Percentiles rank a stretch among this genome's conserved stretches.
Evolutionary conservation across 37 sponge, comb jelly and placozoan genomes (phyloP).

Genomic region (Trichoplax adhaerens): DNA sequence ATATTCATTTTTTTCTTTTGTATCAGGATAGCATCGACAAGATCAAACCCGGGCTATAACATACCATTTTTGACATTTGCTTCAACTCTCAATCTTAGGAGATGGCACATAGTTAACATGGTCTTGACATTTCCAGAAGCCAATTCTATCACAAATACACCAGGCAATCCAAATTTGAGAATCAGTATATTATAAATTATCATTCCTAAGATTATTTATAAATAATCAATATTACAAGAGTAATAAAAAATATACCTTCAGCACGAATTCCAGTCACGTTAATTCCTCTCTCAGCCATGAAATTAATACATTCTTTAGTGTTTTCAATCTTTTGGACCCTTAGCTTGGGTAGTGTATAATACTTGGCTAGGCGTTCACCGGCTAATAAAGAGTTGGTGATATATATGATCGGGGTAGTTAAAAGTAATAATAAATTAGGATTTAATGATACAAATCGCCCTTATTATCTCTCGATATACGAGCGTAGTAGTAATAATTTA

Average conservation of each 20-base stretch:
- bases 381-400: constrained; percentile 5
- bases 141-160: constrained; percentile 12
- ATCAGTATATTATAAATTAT: no score
- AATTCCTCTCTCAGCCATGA: constrained; percentile 17
- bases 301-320: constrained; percentile 21
- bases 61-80: neutral
- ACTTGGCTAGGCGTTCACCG: constrained; percentile 19
- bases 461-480: no score
- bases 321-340: constrained; percentile 40
- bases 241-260: constrained; percentile 17
- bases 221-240: no score
- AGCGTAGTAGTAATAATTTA: no score
- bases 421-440: no score
- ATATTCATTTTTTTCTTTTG: no score
- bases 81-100: constrained; percentile 7
- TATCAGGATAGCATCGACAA: neutral
- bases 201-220: no score
- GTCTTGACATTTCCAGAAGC: constrained; percentile 21
- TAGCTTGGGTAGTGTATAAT: constrained; percentile 19
- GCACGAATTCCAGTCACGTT: constrained; percentile 21
- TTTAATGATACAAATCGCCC: no score
- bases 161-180: no score
- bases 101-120: constrained; percentile 16
- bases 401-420: neutral
- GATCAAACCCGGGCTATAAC: neutral